Evolutionary conservation across 2,888 invertebrate genomes (phyloP).

Genomic region (Venustoraphidia nigricollis): DNA sequence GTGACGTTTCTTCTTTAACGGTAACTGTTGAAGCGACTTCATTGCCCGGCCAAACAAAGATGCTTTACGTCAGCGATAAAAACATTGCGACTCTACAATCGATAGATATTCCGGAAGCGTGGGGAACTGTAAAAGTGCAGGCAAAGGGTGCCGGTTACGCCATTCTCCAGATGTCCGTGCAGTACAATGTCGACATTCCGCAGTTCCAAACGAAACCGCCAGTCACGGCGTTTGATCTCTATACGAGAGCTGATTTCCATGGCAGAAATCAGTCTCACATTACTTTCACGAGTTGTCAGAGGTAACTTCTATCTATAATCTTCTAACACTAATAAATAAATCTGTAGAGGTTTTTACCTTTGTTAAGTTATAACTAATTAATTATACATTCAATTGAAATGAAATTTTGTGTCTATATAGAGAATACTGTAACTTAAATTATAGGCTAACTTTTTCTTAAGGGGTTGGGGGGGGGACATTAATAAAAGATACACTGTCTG

Average conservation of each 20-base stretch:
- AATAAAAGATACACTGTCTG: too few relatives aligned
- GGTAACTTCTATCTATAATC: constrained; percentile 37
- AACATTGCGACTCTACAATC: constrained; percentile 67
- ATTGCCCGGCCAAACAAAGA: constrained; percentile 47
- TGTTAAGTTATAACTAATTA: too few relatives aligned
- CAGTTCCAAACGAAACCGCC: constrained; percentile 78
- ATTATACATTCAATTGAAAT: too few relatives aligned
- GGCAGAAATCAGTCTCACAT: constrained; percentile 92
- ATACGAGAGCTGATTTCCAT: constrained; percentile 56
- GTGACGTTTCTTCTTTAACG: constrained; percentile 66
- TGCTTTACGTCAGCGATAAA: constrained; percentile 53
- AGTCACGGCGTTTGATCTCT: constrained; percentile 60
- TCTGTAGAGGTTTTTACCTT: too few relatives aligned
- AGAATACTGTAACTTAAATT: too few relatives aligned
- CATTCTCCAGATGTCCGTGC: constrained; percentile 81
- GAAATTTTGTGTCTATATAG: too few relatives aligned
- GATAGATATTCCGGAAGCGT: constrained; percentile 77
- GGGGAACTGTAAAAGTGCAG: constrained; percentile 87
- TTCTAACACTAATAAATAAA: too few relatives aligned
- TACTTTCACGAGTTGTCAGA: constrained; percentile 71
- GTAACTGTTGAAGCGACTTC: constrained; percentile 78
- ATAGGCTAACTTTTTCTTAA: too few relatives aligned
- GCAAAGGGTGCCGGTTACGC: constrained; percentile 91
- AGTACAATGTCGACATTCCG: constrained; percentile 77
- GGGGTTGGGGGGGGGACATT: too few relatives aligned